A percentile compares a stretch with the other conserved stretches of the same genome.
These are phyloP conservation scores for Drosophila hamatofila DNA, from an alignment of 2,888 invertebrate species.

Conservation along the genomic window DNA sequence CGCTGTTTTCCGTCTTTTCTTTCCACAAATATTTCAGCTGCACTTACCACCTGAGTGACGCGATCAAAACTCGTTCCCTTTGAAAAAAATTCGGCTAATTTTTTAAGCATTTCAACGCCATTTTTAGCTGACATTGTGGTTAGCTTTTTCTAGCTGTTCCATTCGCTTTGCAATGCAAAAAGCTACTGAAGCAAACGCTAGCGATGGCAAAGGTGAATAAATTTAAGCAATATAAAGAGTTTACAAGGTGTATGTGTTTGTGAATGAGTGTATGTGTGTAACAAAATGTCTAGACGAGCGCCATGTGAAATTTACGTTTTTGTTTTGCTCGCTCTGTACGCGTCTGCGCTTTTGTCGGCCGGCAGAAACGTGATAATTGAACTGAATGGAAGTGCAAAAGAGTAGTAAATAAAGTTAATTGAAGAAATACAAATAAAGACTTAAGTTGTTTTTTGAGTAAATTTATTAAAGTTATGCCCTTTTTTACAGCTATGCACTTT, in stretches of 20 bases:
- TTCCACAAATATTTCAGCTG: constrained; percentile 1
- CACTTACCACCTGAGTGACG: constrained; percentile 85
- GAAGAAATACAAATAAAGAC: neutral
- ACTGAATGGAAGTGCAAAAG: neutral
- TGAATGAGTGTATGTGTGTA: neutral
- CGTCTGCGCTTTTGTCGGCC: constrained; percentile 37
- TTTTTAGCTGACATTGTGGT: constrained; percentile 57
- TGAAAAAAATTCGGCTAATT: constrained; percentile 79
- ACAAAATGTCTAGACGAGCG: constrained; percentile 8
- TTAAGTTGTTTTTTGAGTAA: neutral
- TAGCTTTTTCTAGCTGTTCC: neutral
- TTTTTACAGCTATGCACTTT: constrained; percentile 44
- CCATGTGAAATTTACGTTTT: constrained; percentile 35
- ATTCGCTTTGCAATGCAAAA: constrained; percentile 54
- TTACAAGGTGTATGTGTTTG: neutral
- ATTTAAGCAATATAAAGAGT: constrained; percentile 2
- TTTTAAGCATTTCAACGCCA: constrained; percentile 84
- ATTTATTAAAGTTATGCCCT: no score
- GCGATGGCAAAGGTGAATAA: constrained; percentile 28
- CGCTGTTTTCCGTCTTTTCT: constrained; percentile 16
- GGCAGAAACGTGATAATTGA: constrained; percentile 19
- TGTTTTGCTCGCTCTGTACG: constrained; percentile 61
- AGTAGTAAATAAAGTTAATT: neutral
- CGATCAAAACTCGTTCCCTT: constrained; percentile 84
- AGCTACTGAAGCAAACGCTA: constrained; percentile 44